Conservation (phyloP, 2,888 invertebrate genomes). For the Diadromus collaris region DNA sequence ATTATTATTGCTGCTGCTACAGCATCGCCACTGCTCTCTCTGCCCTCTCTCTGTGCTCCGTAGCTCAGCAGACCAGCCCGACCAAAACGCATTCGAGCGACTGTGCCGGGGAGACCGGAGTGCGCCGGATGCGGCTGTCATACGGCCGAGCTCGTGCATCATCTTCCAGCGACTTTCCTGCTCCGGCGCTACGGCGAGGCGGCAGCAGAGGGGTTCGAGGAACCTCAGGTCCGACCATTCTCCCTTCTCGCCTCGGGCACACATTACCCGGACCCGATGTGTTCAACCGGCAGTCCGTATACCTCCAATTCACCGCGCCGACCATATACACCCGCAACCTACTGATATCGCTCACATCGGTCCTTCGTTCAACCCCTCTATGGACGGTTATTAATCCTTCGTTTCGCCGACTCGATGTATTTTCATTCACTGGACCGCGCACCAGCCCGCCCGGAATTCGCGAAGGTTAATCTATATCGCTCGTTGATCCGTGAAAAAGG, state of each 20-base stretch:
- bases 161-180: slow-evolving; percentile 67
- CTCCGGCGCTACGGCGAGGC: slow-evolving; percentile 18
- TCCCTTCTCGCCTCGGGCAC: slow-evolving; percentile 47
- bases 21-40: slow-evolving; percentile 16
- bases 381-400: slow-evolving; percentile 68
- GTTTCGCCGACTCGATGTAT: slow-evolving; percentile 63
- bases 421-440: slow-evolving; percentile 60
- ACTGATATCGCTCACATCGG: slow-evolving; percentile 33
- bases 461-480: slow-evolving; percentile 62
- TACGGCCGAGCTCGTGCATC: slow-evolving; percentile 71
- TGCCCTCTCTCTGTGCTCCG: slow-evolving; percentile 21
- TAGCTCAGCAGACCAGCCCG: background rate
- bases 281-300: slow-evolving; percentile 39
- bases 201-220: slow-evolving; percentile 13
- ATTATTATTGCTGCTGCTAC: slow-evolving; percentile 32
- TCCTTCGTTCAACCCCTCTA: slow-evolving; percentile 45
- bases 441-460: slow-evolving; percentile 46
- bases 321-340: slow-evolving; percentile 39
- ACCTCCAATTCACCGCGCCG: slow-evolving; percentile 13
- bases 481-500: slow-evolving; percentile 47
- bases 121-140: slow-evolving; percentile 73
- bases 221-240: slow-evolving; percentile 46
- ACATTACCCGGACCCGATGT: slow-evolving; percentile 40
- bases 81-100: slow-evolving; percentile 44
- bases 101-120: slow-evolving; percentile 7